Evolutionary conservation across 2,797 vertebrate species (phyloP), one percentile per base, ranked within the genome.

Genomic region (Catharus ustulatus): DNA sequence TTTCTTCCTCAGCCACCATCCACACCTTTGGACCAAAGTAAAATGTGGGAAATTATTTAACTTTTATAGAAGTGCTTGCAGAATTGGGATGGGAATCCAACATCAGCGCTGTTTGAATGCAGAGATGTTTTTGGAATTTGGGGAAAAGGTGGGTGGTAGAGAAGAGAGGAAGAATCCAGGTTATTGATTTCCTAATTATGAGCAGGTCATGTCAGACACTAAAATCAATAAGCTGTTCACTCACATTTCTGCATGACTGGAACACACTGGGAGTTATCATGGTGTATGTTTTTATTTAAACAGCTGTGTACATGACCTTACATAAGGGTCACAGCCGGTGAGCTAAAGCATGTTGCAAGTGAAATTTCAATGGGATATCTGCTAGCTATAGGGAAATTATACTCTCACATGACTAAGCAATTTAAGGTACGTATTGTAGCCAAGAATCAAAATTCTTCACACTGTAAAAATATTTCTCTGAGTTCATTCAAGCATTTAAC

Each of bases 381-480:
- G 62, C 69, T 82, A 86, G 52, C 27, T 79, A 32, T 54, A 43
- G 38, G 43, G 59, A 82, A 91, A 93, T 90, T 82, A 71, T 30
- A 24, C 52, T 74, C 83, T 76, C 63, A 84, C 16, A 11, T 91
- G 91, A 84, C 87, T 82, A 86, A 91, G 74, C 57, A 82, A 68
- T 91, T 92, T 61, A 75, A 59, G 40, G n/a, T 69, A 93, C 88
- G 24, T 67, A 88, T 59, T 88, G 67, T 88, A 82, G 77, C 73
- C 75, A 84, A 94, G 85, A 96, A 96, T 84, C 30, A 88, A 81
- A 84, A 67, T 94, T 84, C 63, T 94, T 95, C 64, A 79, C 66
- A 67, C 77, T 43, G 45, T 73, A 88, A 91, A 90, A 94, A 94
- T 84, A 84, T 76, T 92, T 94, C 90, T 91, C 52, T 3, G 13